Evolutionary conservation across 2,797 vertebrate species (phyloP), one percentile per base, ranked within the genome.

Genomic region (Avahi laniger): DNA sequence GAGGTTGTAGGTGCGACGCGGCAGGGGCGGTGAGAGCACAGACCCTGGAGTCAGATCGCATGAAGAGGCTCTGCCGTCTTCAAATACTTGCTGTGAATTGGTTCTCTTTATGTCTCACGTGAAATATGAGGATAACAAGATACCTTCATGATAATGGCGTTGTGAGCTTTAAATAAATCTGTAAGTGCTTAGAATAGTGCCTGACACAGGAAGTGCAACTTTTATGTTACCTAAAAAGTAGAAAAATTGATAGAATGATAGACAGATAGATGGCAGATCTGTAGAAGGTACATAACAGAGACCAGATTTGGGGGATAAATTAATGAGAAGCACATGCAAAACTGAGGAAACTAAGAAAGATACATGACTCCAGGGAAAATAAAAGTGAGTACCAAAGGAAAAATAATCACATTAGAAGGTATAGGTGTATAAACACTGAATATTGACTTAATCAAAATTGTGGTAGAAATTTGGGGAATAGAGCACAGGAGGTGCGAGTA

Each of bases 311-410:
- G 61, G 18, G 38, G 38, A 67, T n/a, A 67, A 54, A 79, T 54
- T 67, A 33, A 89, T 26, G 24, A 11, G 57, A 59, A 18, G 4
- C 41, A 35, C 35, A 22, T 15, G 57, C 52, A 59, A 91, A 91
- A 82, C 52, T 48, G n/a, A 72, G 65, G 67, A 91, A 59, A 30
- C 28, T 33, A 7, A 79, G 48, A 54, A 50, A 82, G 80, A 83
- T 9, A 38, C n/a, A 69, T 63, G 35, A 18, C 20, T 84, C 30
- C 28, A 14, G 59, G 14, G 28, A 59, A 82, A 63, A 72, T 13
- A 73, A 61, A 83, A 83, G 28, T n/a, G n/a, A 50, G 22, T 63
- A 75, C 10, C 57, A 75, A 92, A 41, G 57, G 14, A 92, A 83
- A 83, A 52, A 8, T n/a, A 79, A 92, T n/a, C 26, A 65, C 30